A percentile compares a stretch with the other conserved stretches of the same genome.
phyloP scores from a whole-genome alignment of 2,797 vertebrate genomes.

The Mormyrops attenuatus region DNA sequence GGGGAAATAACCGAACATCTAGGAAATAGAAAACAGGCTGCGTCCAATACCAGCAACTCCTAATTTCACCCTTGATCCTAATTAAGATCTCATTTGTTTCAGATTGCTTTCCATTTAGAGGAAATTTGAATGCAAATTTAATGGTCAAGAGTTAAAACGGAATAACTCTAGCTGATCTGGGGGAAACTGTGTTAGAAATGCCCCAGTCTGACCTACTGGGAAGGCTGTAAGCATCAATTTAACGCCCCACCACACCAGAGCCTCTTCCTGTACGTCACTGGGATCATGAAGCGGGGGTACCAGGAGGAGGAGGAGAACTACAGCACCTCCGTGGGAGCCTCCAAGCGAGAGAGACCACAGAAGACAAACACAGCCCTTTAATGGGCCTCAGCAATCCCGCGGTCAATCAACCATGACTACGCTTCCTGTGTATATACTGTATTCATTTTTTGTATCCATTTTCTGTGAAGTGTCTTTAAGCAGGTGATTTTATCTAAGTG shows the following conservation, averaged over 20 bases:
- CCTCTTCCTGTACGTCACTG: slow-evolving; percentile 62
- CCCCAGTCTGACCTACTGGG: neutral
- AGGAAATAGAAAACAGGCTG: neutral
- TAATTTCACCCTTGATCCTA: neutral
- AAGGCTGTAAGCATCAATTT: neutral
- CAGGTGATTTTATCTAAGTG: slow-evolving; percentile 10
- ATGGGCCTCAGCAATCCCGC: slow-evolving; percentile 32
- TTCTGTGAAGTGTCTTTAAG: neutral
- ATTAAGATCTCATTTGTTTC: neutral
- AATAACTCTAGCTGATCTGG: neutral
- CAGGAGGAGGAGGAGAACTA: slow-evolving; percentile 51
- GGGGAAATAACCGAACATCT: neutral
- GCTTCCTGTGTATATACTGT: slow-evolving; percentile 42
- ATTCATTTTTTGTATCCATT: slow-evolving; percentile 41
- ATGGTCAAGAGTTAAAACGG: neutral
- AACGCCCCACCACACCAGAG: slow-evolving; percentile 43
- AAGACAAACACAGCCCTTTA: slow-evolving; percentile 60
- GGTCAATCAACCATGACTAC: slow-evolving; percentile 15
- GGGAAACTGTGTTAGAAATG: neutral
- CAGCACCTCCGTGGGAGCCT: slow-evolving; percentile 33
- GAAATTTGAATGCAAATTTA: neutral
- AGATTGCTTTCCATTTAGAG: neutral
- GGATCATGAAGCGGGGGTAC: slow-evolving; percentile 62
- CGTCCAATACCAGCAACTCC: neutral
- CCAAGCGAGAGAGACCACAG: slow-evolving; percentile 56